Conservation (phyloP, 2,113 vertebrate species). For the Myotis brandtii region DNA sequence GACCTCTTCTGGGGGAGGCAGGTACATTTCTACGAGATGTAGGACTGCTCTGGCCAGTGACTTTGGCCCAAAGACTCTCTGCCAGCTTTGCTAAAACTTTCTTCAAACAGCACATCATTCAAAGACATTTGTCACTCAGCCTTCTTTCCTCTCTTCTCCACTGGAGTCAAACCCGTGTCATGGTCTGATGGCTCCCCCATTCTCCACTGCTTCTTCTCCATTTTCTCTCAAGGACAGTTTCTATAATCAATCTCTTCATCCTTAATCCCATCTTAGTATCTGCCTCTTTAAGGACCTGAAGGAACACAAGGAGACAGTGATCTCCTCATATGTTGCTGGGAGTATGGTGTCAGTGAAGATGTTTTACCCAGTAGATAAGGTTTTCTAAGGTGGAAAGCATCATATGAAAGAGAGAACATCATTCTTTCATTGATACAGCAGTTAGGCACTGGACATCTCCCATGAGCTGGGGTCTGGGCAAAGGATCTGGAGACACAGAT, state of each 20-base stretch:
- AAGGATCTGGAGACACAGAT: background rate
- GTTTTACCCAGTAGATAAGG: background rate
- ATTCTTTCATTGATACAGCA: background rate
- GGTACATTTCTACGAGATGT: background rate
- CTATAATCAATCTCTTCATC: background rate
- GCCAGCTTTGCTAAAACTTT: background rate
- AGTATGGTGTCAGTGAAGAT: background rate
- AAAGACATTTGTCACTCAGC: background rate
- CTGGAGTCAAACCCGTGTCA: rapidly evolving
- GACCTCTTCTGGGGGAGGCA: background rate
- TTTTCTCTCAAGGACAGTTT: background rate
- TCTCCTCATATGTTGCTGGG: background rate
- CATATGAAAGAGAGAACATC: background rate
- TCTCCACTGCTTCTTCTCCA: background rate
- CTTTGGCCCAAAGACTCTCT: background rate
- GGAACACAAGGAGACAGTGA: background rate
- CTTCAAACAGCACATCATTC: background rate
- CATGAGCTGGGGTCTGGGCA: background rate
- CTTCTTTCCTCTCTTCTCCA: background rate
- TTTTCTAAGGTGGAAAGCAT: background rate
- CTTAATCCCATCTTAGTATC: background rate
- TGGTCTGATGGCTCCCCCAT: background rate
- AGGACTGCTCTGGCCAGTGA: background rate
- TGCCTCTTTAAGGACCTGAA: background rate
- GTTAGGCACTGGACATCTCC: background rate